phyloP scores from a whole-genome alignment of 2,113 vertebrate species.

The Myocastor coypus region DNA sequence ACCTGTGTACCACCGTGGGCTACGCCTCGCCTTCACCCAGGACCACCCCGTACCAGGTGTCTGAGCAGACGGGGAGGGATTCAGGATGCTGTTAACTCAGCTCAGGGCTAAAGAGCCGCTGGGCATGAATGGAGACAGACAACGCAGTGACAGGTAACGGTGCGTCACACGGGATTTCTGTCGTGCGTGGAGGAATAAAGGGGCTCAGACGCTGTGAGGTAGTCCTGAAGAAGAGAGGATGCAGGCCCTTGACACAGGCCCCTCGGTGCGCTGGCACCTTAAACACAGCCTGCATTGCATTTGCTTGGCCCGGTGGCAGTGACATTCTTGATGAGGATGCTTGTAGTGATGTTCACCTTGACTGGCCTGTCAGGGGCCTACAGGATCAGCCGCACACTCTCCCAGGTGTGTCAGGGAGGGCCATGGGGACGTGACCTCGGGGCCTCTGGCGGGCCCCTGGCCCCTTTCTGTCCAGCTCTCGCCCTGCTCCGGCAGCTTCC shows the following conservation, averaged over 20 bases:
- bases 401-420: not conserved
- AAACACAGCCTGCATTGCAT: not conserved
- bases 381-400: too few relatives aligned
- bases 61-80: not conserved
- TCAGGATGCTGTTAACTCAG: rapidly evolving
- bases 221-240: not conserved
- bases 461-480: not conserved
- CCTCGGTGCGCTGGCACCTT: not conserved
- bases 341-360: not conserved
- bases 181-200: not conserved
- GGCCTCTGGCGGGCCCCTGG: not conserved
- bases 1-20: too few relatives aligned
- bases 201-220: too few relatives aligned
- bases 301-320: not conserved
- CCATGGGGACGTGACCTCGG: not conserved
- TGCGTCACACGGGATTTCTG: rapidly evolving
- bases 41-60: not conserved
- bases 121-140: not conserved
- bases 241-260: too few relatives aligned
- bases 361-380: not conserved
- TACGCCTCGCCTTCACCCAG: rapidly evolving
- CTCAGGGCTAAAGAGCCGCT: too few relatives aligned
- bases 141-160: rapidly evolving
- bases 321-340: not conserved
- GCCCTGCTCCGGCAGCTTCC: not conserved